These are phyloP conservation scores for Bursaphelenchus okinawaensis DNA, from an alignment of 2,888 invertebrate species.

Conservation along the genomic window DNA sequence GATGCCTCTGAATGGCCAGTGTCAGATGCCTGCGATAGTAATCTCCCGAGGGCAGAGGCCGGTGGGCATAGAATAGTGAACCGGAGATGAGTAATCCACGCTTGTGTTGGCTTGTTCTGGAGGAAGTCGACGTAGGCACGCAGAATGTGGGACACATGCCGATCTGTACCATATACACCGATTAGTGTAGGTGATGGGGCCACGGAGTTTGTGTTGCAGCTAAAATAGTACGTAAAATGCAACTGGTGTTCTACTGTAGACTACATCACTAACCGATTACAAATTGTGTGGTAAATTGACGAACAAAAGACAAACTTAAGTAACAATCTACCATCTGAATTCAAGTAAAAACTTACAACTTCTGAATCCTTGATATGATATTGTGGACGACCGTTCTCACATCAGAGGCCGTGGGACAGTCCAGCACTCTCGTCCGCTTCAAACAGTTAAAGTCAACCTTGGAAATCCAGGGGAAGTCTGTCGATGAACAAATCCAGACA, in stretches of 20 bases:
- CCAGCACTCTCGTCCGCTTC: slow-evolving; percentile 28
- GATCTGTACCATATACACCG: slow-evolving; percentile 52
- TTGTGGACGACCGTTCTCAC: slow-evolving; percentile 39
- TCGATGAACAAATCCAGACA: slow-evolving; percentile 30
- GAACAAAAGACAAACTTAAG: no score
- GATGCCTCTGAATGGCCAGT: slow-evolving; percentile 29
- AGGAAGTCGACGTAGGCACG: slow-evolving; percentile 54
- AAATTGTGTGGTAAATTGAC: no score
- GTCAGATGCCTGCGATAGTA: slow-evolving; percentile 27
- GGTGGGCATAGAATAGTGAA: slow-evolving; percentile 50
- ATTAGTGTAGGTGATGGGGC: slow-evolving; percentile 45
- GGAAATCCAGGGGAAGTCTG: slow-evolving; percentile 33
- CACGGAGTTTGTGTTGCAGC: slow-evolving; percentile 55
- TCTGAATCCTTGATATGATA: slow-evolving; percentile 49
- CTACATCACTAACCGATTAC: background rate
- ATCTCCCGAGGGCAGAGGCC: slow-evolving; percentile 35
- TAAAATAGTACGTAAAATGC: slow-evolving; percentile 20
- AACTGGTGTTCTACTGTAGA: background rate
- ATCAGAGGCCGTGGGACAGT: slow-evolving; percentile 33
- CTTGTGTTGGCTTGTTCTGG: slow-evolving; percentile 50
- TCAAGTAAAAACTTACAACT: slow-evolving; percentile 43
- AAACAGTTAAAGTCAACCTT: slow-evolving; percentile 16
- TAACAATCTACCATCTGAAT: no score
- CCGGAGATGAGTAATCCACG: slow-evolving; percentile 52
- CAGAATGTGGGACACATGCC: slow-evolving; percentile 42